Base-by-base conservation (phyloP, 2,113 vertebrate species). In the Grus americana region DNA sequence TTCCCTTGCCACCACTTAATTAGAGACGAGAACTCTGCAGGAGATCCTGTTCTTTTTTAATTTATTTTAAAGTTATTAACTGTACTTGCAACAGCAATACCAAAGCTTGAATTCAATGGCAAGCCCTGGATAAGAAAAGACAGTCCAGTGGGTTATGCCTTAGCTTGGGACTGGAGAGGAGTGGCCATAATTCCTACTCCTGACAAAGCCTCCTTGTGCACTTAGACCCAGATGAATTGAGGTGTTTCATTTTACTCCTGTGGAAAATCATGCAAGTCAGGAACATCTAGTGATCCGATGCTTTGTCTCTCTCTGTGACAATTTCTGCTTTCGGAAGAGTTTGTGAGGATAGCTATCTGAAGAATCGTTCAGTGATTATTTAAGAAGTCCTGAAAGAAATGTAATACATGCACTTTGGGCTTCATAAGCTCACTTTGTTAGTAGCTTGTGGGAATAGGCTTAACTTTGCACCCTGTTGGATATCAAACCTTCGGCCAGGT, bases 31-130 rank as follows among this genome's bases (percentile, higher is more conserved):
- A 92, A 73, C 92, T 79, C 93, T 6, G 6, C 84, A 71, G 95
- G 95, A 96, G 91, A 88, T 82, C 84, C 59, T 86, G 74, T 90
- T 95, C 78, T 95, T 95, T 86, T 91, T 96, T 92, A 89, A 96
- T 94, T 90, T 73, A 90, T 95, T 96, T 91, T 23, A 44, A 88
- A 66, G 54, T 76, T 95, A 88, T 79, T 96, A 88, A 85, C 63
- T 66, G 59, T 66, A 55, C 29, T 88, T 47, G 55, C 26, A 91
- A 52, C 67, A 79, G 54, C 54, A 82, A 40, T 65, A 63, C 42
- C 19, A 57, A 86, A 76, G 46, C 50, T 47, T 87, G 62, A 94
- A 79, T 74, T 82, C 62, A 91, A 19, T 24, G 55, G 72, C 40
- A 80, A 81, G 36, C 19, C 67, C 68, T 79, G 76, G 54, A 30